Evolutionary conservation across 2,113 vertebrate species (phyloP).

Genomic region (Fregetta grallaria): DNA sequence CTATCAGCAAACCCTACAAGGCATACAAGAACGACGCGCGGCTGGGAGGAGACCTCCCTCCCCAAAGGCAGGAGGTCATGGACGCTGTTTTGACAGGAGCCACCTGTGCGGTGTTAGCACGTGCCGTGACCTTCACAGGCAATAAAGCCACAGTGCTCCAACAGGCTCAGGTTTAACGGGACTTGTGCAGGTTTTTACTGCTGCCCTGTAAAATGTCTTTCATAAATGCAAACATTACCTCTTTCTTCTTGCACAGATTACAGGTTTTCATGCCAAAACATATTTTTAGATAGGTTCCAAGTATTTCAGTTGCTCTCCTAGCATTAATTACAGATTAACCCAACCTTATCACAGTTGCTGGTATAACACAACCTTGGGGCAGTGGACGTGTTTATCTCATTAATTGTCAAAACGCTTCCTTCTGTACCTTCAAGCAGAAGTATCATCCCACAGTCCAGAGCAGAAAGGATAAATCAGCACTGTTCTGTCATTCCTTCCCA

Average conservation of each 20-base stretch:
- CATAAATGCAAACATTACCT: background rate
- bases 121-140: fast-evolving
- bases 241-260: background rate
- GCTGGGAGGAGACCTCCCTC: background rate
- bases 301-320: background rate
- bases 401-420: background rate
- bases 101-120: background rate
- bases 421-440: background rate
- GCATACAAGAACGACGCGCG: fast-evolving
- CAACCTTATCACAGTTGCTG: background rate
- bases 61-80: background rate
- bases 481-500: background rate
- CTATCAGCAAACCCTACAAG: background rate
- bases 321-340: background rate
- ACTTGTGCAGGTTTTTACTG: background rate
- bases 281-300: background rate
- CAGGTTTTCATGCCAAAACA: background rate
- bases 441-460: background rate
- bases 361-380: background rate
- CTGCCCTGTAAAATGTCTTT: background rate
- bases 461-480: background rate
- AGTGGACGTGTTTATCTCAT: background rate
- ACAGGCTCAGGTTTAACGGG: background rate
- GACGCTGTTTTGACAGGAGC: background rate
- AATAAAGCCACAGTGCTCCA: background rate